Percentiles rank a stretch among this genome's conserved stretches.
phyloP scores from a whole-genome alignment of 1,140 invertebrate species.

The Temnothorax nylanderi region DNA sequence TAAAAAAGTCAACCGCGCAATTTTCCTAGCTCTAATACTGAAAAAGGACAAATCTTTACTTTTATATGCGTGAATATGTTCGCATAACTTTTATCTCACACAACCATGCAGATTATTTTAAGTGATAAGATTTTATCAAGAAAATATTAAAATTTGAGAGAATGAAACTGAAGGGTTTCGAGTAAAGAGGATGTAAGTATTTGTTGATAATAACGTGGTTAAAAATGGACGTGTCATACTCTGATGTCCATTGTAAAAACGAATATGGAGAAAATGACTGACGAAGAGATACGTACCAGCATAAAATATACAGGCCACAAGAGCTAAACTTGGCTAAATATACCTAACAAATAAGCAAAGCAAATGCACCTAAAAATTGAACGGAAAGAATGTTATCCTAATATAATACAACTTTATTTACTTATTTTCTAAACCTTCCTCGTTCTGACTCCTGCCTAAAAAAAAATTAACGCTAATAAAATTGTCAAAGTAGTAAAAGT shows the following conservation, averaged over 20 bases:
- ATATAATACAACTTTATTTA: conserved; percentile 22
- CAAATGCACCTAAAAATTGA: background rate
- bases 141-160: background rate
- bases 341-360: background rate
- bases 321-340: background rate
- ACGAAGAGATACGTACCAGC: background rate
- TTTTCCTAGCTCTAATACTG: background rate
- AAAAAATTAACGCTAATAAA: background rate
- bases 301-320: background rate
- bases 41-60: background rate
- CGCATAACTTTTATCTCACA: background rate
- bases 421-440: background rate
- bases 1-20: background rate
- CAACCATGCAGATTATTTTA: background rate
- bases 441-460: background rate
- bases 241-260: background rate
- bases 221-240: background rate
- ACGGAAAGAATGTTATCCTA: background rate
- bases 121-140: background rate
- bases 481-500: conserved; percentile 1
- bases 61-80: background rate
- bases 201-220: background rate
- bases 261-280: background rate
- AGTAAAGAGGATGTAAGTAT: background rate
- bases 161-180: background rate